A percentile compares a stretch with the other conserved stretches of the same genome.
These are phyloP conservation scores for Slavum lentiscoides DNA, from an alignment of 2,888 invertebrate species.

Conservation along the genomic window DNA sequence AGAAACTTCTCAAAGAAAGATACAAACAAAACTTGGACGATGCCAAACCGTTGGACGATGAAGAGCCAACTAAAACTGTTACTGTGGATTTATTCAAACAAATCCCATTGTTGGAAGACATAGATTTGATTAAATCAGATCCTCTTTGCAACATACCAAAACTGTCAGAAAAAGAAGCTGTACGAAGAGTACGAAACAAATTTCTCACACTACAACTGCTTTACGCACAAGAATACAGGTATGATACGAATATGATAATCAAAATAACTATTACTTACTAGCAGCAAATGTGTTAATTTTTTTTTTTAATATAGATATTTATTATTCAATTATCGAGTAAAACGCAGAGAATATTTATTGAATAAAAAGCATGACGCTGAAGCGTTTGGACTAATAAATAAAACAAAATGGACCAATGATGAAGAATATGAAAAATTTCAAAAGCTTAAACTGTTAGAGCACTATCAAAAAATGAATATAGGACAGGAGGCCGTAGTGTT, in stretches of 20 bases:
- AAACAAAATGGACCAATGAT: constrained; percentile 38
- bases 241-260: not conserved
- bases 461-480: constrained; percentile 45
- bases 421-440: constrained; percentile 34
- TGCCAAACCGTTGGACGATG: constrained; percentile 23
- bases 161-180: constrained; percentile 49
- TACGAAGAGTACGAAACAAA: constrained; percentile 42
- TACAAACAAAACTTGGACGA: constrained; percentile 44
- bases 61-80: constrained; percentile 34
- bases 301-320: constrained; percentile 34
- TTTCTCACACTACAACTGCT: constrained; percentile 37
- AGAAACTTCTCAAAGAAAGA: constrained; percentile 44
- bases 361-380: constrained; percentile 44
- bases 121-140: constrained; percentile 41
- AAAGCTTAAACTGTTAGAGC: constrained; percentile 35
- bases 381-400: constrained; percentile 30
- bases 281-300: not conserved
- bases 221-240: constrained; percentile 51
- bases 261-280: not conserved
- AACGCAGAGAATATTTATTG: constrained; percentile 41
- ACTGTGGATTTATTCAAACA: constrained; percentile 42
- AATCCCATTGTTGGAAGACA: constrained; percentile 40
- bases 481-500: constrained; percentile 47
- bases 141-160: constrained; percentile 41
- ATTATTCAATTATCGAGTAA: constrained; percentile 42